These are phyloP conservation scores for Scaptomyza graminum DNA, from an alignment of 1,140 invertebrate species.

Conservation along the genomic window DNA sequence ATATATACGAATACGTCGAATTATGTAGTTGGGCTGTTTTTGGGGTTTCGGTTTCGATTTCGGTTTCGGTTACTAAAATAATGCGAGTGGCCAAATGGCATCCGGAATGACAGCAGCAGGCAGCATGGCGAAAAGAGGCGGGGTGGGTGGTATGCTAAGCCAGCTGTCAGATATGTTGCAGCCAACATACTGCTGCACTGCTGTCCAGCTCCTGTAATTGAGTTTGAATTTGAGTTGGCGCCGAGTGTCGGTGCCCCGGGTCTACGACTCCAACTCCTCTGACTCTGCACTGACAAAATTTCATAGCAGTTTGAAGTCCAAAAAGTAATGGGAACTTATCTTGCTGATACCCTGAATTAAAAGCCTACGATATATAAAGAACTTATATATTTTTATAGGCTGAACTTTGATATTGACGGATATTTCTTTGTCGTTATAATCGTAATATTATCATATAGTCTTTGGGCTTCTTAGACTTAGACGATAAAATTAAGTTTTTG, in stretches of 20 bases:
- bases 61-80: constrained; percentile 11
- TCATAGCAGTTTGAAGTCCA: background rate
- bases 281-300: background rate
- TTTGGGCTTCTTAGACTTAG: no score
- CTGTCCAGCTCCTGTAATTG: constrained; percentile 57
- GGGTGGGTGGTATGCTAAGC: background rate
- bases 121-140: no score
- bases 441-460: no score
- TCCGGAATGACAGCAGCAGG: background rate
- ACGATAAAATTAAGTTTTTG: no score
- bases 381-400: no score
- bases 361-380: no score
- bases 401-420: no score
- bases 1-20: constrained; percentile 21
- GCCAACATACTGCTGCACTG: constrained; percentile 12
- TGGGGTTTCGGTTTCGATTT: constrained; percentile 27
- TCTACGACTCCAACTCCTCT: background rate
- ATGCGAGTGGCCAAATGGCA: constrained; percentile 33
- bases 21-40: constrained; percentile 19
- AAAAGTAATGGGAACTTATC: no score
- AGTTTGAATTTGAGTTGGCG: constrained; percentile 19
- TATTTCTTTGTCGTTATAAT: no score
- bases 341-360: no score
- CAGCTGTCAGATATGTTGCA: background rate
- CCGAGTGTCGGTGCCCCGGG: constrained; percentile 2